Conservation (phyloP, 1,140 invertebrate species). For the Aethina tumida region DNA sequence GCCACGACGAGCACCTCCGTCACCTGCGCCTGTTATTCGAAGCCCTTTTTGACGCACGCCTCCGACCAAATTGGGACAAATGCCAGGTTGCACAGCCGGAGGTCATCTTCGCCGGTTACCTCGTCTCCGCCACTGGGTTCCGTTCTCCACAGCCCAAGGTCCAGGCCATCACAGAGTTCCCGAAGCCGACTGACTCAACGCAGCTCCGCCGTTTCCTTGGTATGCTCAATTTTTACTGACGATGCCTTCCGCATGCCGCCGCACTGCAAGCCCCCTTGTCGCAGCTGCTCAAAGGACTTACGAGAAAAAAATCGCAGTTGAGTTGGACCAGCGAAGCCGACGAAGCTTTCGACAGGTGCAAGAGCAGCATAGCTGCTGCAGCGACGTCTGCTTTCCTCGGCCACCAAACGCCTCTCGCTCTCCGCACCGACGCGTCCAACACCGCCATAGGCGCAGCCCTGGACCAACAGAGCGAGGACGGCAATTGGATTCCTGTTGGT, state of each 20-base stretch:
- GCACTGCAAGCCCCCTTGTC: slow-evolving; percentile 22
- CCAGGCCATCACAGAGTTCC: slow-evolving; percentile 15
- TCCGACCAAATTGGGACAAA: slow-evolving; percentile 28
- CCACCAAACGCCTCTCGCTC: too few relatives aligned
- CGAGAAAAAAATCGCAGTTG: slow-evolving; percentile 4
- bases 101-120: slow-evolving; percentile 29
- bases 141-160: slow-evolving; percentile 27
- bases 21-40: slow-evolving; percentile 24
- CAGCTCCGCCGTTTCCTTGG: slow-evolving; percentile 29
- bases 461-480: too few relatives aligned
- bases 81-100: slow-evolving; percentile 19
- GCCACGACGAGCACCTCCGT: slow-evolving; percentile 20
- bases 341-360: slow-evolving; percentile 34
- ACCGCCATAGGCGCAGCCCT: too few relatives aligned
- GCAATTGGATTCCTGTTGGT: too few relatives aligned
- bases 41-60: slow-evolving; percentile 18
- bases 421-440: too few relatives aligned
- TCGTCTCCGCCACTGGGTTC: slow-evolving; percentile 21
- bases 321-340: slow-evolving; percentile 26
- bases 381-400: too few relatives aligned
- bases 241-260: slow-evolving; percentile 24
- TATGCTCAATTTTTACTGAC: slow-evolving; percentile 32
- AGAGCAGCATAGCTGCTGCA: slow-evolving; percentile 26
- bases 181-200: slow-evolving; percentile 17
- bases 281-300: slow-evolving; percentile 15